These are phyloP conservation scores for Siphamia tubifer DNA, from an alignment of 2,113 vertebrate species.

Conservation along the genomic window DNA sequence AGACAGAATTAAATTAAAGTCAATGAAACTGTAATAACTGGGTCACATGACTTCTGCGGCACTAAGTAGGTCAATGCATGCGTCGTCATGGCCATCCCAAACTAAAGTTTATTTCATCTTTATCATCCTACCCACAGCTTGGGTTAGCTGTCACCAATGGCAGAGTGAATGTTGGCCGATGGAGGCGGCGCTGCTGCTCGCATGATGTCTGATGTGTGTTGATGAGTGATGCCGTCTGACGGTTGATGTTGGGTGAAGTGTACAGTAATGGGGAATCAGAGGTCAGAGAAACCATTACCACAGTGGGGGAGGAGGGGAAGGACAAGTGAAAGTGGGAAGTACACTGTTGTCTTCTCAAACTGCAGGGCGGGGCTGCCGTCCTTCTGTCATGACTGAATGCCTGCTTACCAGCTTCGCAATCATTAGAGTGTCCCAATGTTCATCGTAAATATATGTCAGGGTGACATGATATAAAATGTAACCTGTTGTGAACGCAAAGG, in stretches of 20 bases:
- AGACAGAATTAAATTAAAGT: too few species aligned
- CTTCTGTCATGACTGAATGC: constrained; percentile 58
- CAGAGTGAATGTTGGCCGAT: constrained; percentile 38
- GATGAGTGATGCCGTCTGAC: constrained; percentile 73
- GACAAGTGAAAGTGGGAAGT: constrained; percentile 51
- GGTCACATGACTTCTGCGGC: neutral
- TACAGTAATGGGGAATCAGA: constrained; percentile 75
- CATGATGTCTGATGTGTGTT: constrained; percentile 58
- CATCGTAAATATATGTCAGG: constrained; percentile 57
- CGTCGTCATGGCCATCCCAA: constrained; percentile 61
- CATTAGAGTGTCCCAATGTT: constrained; percentile 36
- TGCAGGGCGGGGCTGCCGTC: constrained; percentile 58
- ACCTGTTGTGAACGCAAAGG: constrained; percentile 26
- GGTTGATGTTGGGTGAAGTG: constrained; percentile 74
- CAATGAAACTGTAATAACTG: too few species aligned
- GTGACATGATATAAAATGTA: constrained; percentile 40
- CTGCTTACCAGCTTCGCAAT: constrained; percentile 39
- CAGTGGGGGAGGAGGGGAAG: constrained; percentile 38
- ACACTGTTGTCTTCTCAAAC: constrained; percentile 57
- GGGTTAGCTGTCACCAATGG: constrained; percentile 59
- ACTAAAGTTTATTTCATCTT: constrained; percentile 41
- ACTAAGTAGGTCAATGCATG: constrained; percentile 64
- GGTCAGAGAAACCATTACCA: constrained; percentile 78
- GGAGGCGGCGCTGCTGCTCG: constrained; percentile 46
- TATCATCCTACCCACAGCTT: constrained; percentile 53